These are phyloP conservation scores for Holacanthella duospinosa DNA, from an alignment of 2,888 invertebrate genomes.

Conservation along the genomic window DNA sequence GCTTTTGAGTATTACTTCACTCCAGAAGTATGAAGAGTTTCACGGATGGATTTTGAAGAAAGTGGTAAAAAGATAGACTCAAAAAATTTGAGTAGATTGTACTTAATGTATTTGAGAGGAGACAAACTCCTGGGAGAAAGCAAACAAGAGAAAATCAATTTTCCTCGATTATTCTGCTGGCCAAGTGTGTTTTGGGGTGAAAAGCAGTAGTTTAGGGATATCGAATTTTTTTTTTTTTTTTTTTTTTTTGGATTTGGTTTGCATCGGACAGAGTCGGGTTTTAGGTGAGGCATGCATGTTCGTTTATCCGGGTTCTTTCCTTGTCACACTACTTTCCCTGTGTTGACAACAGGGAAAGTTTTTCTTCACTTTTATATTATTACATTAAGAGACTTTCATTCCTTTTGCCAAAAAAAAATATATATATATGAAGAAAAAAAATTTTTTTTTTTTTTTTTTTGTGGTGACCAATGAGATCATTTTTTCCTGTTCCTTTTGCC, in stretches of 20 bases:
- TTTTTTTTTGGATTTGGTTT: neutral
- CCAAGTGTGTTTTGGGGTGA: slow-evolving; percentile 6
- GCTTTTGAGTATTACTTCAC: too few relatives aligned
- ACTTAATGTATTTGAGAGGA: neutral
- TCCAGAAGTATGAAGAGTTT: too few relatives aligned
- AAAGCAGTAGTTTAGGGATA: neutral
- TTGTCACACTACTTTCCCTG: neutral
- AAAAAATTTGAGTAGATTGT: neutral
- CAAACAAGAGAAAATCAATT: slow-evolving; percentile 9
- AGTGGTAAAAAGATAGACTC: neutral
- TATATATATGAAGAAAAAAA: too few relatives aligned
- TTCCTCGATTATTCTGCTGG: neutral
- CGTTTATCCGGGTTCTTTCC: neutral
- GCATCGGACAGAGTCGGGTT: neutral
- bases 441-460: too few relatives aligned
- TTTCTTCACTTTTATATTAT: neutral
- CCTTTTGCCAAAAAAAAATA: slow-evolving; percentile 17
- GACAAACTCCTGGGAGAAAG: neutral
- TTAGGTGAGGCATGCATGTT: neutral
- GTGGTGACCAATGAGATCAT: slow-evolving; percentile 25
- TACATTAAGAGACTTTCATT: slow-evolving; percentile 3
- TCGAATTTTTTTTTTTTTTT: neutral
- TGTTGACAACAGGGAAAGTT: slow-evolving; percentile 4
- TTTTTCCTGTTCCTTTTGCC: slow-evolving; percentile 25
- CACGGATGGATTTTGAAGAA: too few relatives aligned